phyloP scores from a whole-genome alignment of 92 coral and sea anemone species.

The Paramuricea clavata region DNA sequence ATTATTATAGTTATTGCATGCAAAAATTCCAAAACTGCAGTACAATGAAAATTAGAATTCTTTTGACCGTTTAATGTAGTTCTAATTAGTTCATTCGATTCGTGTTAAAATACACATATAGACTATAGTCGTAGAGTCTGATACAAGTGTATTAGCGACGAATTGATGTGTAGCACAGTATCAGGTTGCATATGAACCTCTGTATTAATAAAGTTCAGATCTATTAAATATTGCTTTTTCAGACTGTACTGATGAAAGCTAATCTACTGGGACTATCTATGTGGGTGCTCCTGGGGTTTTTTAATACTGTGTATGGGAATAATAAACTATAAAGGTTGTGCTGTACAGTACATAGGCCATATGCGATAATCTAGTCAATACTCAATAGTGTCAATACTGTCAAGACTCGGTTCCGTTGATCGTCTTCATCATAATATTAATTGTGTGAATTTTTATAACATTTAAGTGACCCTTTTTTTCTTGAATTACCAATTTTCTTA shows the following conservation, averaged over 20 bases:
- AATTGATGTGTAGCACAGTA: background rate
- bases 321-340: background rate
- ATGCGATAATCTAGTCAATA: too few species aligned
- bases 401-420: background rate
- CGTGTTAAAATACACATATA: background rate
- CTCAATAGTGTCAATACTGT: too few species aligned
- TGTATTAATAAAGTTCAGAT: too few species aligned
- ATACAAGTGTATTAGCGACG: conserved; percentile 16
- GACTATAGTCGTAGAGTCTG: background rate
- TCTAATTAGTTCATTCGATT: background rate
- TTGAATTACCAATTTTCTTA: background rate
- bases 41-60: background rate
- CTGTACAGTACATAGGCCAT: background rate
- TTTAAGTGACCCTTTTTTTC: background rate
- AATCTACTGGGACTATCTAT: too few species aligned
- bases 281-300: background rate
- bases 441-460: background rate
- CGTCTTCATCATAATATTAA: background rate
- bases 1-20: background rate
- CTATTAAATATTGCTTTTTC: too few species aligned
- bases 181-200: background rate
- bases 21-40: background rate
- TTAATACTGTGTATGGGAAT: background rate
- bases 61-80: background rate
- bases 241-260: background rate